phyloP scores from a whole-genome alignment of 2,797 vertebrate species.

The Huso huso region DNA sequence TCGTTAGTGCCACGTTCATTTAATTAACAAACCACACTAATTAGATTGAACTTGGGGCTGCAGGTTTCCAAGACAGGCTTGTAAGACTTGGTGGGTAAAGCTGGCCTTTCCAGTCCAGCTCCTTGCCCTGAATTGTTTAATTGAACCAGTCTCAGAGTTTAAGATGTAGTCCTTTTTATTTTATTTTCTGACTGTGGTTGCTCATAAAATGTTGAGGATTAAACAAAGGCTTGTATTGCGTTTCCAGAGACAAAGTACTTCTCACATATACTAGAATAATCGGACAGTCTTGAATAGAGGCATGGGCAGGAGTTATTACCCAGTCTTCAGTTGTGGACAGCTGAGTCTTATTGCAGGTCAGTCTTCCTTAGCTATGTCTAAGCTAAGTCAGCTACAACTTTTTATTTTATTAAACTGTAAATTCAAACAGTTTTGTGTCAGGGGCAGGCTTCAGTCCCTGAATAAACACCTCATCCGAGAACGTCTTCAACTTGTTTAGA shows the following conservation, averaged over 20 bases:
- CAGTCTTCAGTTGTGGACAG: no score
- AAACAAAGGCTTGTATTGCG: conserved; percentile 4
- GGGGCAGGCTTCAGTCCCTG: not conserved
- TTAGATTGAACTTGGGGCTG: conserved; percentile 43
- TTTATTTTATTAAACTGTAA: no score
- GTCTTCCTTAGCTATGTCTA: no score
- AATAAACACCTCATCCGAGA: not conserved
- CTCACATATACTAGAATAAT: no score
- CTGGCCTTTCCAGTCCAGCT: not conserved
- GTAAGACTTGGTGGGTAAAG: conserved; percentile 16
- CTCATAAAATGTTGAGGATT: conserved; percentile 13
- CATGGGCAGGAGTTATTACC: no score
- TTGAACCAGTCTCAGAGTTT: not conserved
- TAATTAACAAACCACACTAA: conserved; percentile 60
- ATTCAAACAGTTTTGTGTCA: not conserved
- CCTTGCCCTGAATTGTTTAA: not conserved
- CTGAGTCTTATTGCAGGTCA: no score
- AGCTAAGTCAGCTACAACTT: no score
- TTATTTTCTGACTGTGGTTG: not conserved
- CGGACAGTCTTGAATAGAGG: no score
- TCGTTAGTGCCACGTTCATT: conserved; percentile 62
- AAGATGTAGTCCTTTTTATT: not conserved
- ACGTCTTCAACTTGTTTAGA: not conserved
- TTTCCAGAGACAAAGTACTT: not conserved
- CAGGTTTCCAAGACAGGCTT: conserved; percentile 29